These are phyloP conservation scores for Leptothorax acervorum DNA, from an alignment of 2,888 invertebrate genomes.

Conservation along the genomic window DNA sequence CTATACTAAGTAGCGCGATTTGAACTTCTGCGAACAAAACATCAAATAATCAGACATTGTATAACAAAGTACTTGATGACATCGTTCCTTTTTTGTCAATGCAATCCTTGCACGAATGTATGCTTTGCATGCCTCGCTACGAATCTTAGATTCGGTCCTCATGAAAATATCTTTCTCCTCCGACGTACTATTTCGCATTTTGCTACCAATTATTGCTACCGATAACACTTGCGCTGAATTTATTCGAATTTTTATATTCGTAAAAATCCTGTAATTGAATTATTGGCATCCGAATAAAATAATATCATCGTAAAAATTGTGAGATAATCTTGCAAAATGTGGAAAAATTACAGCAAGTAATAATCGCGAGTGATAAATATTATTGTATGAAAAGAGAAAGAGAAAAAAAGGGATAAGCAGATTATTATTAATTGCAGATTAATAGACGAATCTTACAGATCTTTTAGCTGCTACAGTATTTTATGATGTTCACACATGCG, in stretches of 20 bases:
- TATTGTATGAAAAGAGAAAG: neutral
- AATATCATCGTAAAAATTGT: neutral
- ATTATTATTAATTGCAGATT: neutral
- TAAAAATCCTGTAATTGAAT: neutral
- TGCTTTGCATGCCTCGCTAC: neutral
- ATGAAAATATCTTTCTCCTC: neutral
- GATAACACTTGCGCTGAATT: neutral
- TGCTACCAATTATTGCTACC: neutral
- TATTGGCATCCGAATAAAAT: neutral
- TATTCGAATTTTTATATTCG: neutral
- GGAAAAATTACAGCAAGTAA: neutral
- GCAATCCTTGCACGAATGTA: neutral
- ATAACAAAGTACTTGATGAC: neutral
- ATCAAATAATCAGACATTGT: neutral
- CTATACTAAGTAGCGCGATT: neutral
- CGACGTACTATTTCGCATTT: neutral
- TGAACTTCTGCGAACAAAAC: neutral
- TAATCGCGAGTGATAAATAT: neutral
- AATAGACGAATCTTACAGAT: neutral
- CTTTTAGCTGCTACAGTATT: neutral
- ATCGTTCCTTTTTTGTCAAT: neutral
- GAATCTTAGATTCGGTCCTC: neutral
- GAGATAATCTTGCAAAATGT: neutral
- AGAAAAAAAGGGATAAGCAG: neutral
- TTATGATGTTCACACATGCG: conserved; percentile 17